These are phyloP conservation scores for Nicator chloris DNA, from an alignment of 2,113 vertebrate species.

Conservation along the genomic window DNA sequence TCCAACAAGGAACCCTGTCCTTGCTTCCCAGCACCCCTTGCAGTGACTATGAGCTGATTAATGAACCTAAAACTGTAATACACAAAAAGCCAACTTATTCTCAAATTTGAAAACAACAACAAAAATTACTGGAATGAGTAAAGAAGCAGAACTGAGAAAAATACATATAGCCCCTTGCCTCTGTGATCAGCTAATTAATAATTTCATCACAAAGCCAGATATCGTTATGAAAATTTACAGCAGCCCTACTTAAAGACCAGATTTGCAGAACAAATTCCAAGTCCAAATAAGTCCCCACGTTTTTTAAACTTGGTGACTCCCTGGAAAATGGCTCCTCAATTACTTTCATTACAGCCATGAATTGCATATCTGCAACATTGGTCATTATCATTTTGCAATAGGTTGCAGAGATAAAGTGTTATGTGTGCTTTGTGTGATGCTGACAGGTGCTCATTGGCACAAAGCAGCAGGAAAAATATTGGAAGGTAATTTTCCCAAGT, in stretches of 20 bases:
- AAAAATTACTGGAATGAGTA: not conserved
- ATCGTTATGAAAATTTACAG: not conserved
- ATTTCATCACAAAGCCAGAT: not conserved
- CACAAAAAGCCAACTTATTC: not conserved
- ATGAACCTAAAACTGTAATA: not conserved
- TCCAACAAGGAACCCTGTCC: not conserved
- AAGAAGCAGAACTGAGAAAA: not conserved
- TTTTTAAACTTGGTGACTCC: not conserved
- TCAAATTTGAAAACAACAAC: not conserved
- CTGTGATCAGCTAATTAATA: not conserved
- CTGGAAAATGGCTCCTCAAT: not conserved
- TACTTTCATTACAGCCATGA: not conserved
- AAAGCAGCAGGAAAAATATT: not conserved
- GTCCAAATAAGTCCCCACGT: accelerated
- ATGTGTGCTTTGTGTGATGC: not conserved
- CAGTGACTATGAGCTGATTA: not conserved
- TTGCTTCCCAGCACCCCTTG: not conserved
- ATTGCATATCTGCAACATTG: not conserved
- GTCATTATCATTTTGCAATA: not conserved
- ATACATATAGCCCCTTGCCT: not conserved
- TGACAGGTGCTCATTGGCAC: not conserved
- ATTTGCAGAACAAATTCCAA: not conserved
- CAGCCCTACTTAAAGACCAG: not conserved
- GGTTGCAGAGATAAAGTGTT: not conserved
- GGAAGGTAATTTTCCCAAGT: not conserved